These are phyloP conservation scores for Dynastes maya DNA, from an alignment of 2,888 invertebrate genomes.

Conservation along the genomic window DNA sequence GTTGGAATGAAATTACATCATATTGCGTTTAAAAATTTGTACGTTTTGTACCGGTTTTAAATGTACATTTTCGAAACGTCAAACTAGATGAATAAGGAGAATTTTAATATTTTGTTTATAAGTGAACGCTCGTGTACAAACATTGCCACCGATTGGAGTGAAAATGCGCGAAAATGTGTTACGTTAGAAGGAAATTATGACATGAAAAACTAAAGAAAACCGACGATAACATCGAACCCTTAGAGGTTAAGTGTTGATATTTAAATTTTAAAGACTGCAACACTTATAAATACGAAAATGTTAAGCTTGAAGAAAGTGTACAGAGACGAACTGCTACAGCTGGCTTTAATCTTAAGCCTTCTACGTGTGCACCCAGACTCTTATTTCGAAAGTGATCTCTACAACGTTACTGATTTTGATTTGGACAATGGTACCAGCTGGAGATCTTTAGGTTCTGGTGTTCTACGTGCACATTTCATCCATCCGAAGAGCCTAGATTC, in stretches of 20 bases:
- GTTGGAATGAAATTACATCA: conserved; percentile 20
- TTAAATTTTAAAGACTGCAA: conserved; percentile 10
- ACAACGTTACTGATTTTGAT: conserved; percentile 72
- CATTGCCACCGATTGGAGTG: not conserved
- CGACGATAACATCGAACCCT: conserved; percentile 31
- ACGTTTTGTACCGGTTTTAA: conserved; percentile 35
- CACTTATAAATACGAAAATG: conserved; percentile 72
- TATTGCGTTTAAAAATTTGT: conserved; percentile 18
- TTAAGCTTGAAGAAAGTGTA: conserved; percentile 87
- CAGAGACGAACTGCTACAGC: conserved; percentile 85
- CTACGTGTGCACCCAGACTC: conserved; percentile 84
- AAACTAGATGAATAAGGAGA: conserved; percentile 50
- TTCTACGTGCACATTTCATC: conserved; percentile 77
- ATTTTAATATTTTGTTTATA: conserved; percentile 32
- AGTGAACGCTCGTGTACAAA: conserved; percentile 3
- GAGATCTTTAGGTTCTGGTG: conserved; percentile 75
- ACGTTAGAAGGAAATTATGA: conserved; percentile 13
- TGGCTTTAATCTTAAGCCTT: conserved; percentile 86
- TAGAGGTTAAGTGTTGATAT: conserved; percentile 50
- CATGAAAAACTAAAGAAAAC: conserved; percentile 25
- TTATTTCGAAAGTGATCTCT: conserved; percentile 75
- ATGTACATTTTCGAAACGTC: conserved; percentile 42
- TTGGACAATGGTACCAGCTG: conserved; percentile 81
- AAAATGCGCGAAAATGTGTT: conserved; percentile 18
- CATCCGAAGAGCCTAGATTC: conserved; percentile 84